Conservation (phyloP, 1,140 invertebrate genomes). For the Pogonognathellus flavescens region DNA sequence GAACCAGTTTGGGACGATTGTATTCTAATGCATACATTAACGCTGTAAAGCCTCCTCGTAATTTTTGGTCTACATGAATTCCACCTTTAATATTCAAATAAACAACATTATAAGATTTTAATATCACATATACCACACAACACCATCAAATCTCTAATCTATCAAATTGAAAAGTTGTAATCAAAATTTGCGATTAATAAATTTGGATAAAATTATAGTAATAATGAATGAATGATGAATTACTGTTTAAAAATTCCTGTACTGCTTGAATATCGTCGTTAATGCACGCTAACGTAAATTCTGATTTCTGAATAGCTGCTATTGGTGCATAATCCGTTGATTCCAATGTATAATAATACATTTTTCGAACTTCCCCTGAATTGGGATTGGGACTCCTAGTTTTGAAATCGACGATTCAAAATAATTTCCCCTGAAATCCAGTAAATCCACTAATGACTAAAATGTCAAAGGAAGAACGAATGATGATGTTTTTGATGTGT, state of each 20-base stretch:
- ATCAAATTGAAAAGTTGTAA: not conserved
- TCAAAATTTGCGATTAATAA: not conserved
- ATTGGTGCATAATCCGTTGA: not conserved
- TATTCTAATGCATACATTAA: constrained; percentile 7
- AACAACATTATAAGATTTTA: no score
- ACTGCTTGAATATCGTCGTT: not conserved
- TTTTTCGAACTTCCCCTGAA: not conserved
- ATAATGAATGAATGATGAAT: not conserved
- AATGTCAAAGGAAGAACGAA: no score
- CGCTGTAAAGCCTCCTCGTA: not conserved
- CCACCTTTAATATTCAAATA: no score
- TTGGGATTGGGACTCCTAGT: not conserved
- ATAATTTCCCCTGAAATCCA: no score
- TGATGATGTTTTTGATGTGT: no score
- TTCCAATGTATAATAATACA: not conserved
- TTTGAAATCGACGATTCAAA: no score
- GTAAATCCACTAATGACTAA: no score
- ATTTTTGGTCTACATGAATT: not conserved
- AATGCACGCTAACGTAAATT: not conserved
- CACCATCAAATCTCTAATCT: not conserved
- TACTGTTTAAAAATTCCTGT: not conserved
- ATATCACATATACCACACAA: no score
- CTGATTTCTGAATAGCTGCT: not conserved
- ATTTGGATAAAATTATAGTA: not conserved
- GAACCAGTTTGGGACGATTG: not conserved